Evolutionary conservation across 2,113 vertebrate genomes (phyloP).

Genomic region (Ondatra zibethicus): DNA sequence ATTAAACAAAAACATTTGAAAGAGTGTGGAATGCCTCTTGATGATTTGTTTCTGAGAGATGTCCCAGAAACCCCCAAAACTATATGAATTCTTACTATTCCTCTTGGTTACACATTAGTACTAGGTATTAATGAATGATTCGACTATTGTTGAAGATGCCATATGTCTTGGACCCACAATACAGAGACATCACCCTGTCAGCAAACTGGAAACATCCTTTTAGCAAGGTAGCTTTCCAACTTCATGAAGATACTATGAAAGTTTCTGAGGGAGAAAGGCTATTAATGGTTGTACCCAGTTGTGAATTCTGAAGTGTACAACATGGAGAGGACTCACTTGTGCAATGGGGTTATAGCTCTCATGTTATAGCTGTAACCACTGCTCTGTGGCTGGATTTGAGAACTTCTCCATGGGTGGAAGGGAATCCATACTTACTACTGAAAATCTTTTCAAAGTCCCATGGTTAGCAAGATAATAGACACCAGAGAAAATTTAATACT

Average conservation of each 20-base stretch:
- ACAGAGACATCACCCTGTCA: background rate
- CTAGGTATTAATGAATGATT: background rate
- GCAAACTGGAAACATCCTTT: background rate
- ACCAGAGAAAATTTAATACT: background rate
- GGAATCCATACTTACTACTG: background rate
- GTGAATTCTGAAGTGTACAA: background rate
- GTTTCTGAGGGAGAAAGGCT: background rate
- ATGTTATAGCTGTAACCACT: background rate
- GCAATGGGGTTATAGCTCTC: background rate
- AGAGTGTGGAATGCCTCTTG: background rate
- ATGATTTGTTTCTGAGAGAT: background rate
- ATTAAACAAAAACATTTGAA: background rate
- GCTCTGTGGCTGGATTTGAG: background rate
- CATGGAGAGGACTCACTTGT: background rate
- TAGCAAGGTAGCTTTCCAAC: background rate
- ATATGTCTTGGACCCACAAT: background rate
- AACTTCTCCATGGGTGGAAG: background rate
- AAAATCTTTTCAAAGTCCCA: too few relatives aligned
- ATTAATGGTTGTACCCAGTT: background rate
- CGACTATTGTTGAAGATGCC: background rate
- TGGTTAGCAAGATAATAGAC: background rate
- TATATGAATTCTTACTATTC: background rate
- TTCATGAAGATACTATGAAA: background rate
- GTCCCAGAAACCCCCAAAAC: background rate
- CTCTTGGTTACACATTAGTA: background rate